phyloP scores from a whole-genome alignment of 2,888 invertebrate genomes.

The Tetranychus piercei region DNA sequence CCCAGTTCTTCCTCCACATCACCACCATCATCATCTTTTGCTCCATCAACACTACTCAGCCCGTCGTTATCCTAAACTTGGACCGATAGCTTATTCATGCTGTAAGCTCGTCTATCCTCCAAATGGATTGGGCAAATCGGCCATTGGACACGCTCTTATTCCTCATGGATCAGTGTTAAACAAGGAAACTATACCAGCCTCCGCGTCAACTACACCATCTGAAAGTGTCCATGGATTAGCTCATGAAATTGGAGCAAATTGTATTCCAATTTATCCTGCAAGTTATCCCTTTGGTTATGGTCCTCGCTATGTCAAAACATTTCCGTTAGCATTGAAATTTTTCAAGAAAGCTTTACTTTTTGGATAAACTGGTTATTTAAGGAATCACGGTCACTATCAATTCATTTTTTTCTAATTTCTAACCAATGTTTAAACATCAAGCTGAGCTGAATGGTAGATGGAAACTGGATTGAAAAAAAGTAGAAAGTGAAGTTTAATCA shows the following conservation, averaged over 20 bases:
- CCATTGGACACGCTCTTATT: not conserved
- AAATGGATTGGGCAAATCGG: not conserved
- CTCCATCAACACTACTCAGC: not conserved
- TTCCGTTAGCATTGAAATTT: not conserved
- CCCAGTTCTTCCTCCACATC: not conserved
- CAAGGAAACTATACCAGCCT: not conserved
- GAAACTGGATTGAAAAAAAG: constrained; percentile 7
- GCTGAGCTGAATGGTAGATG: not conserved
- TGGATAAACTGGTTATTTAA: not conserved
- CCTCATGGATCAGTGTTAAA: not conserved
- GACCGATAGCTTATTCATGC: not conserved
- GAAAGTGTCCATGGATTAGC: not conserved
- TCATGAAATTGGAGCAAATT: not conserved
- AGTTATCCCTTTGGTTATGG: constrained; percentile 1
- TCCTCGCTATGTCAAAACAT: not conserved
- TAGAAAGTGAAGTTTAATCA: not conserved
- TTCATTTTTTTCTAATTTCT: not conserved
- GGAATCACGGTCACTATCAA: not conserved
- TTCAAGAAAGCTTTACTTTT: not conserved
- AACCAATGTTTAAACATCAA: not conserved
- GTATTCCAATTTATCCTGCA: not conserved
- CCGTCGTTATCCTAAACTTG: not conserved
- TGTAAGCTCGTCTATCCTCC: not conserved
- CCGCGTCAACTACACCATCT: not conserved
- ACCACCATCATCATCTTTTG: not conserved